Conservation (phyloP, 2,113 vertebrate genomes). For the Poeciliopsis retropinna region DNA sequence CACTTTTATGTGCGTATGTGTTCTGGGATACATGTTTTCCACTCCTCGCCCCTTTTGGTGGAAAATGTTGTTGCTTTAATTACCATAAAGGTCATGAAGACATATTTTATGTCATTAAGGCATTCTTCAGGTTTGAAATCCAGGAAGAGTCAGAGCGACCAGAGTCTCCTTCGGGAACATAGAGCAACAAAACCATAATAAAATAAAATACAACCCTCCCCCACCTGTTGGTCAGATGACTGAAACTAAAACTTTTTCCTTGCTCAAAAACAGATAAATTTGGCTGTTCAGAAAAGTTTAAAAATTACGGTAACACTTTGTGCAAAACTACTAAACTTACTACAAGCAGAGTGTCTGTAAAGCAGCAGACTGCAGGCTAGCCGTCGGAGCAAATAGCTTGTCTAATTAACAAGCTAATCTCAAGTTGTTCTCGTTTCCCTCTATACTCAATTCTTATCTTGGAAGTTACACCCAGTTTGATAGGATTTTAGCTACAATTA, state of each 20-base stretch:
- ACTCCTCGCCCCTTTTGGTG: no score
- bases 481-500: neutral
- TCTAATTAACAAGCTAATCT: neutral
- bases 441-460: neutral
- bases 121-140: neutral
- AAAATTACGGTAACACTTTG: neutral
- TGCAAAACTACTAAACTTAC: neutral
- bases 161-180: no score
- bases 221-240: neutral
- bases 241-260: neutral
- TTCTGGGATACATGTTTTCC: neutral
- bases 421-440: neutral
- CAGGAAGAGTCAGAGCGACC: neutral
- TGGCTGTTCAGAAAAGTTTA: neutral
- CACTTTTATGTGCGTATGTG: neutral
- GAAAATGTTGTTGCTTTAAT: neutral
- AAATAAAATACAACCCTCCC: neutral
- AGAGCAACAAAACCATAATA: no score
- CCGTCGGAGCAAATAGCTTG: neutral
- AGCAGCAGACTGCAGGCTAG: neutral
- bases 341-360: neutral
- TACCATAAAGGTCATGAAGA: neutral
- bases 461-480: neutral
- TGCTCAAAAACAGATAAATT: neutral
- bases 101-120: neutral